phyloP scores from a whole-genome alignment of 2,888 invertebrate species.

The Tetragonisca angustula region DNA sequence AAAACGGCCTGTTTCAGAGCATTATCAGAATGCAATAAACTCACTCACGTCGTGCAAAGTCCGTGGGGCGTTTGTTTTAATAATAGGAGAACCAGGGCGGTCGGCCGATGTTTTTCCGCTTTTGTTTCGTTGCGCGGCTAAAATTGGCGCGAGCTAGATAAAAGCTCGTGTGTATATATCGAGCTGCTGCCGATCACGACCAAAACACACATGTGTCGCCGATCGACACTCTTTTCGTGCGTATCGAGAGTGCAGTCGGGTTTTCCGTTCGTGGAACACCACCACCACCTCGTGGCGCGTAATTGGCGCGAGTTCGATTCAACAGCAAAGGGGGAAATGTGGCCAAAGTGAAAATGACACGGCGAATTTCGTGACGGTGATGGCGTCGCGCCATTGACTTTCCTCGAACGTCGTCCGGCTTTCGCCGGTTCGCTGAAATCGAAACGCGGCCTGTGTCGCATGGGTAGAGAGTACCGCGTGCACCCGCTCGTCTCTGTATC shows the following conservation, averaged over 20 bases:
- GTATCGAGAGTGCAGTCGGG: no score
- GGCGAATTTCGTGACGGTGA: constrained; percentile 1
- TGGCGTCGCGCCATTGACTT: not conserved
- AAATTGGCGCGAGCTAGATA: not conserved
- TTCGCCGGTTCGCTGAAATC: constrained; percentile 62
- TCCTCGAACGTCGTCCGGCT: constrained; percentile 20
- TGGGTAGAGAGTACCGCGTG: not conserved
- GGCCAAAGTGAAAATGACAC: constrained; percentile 34
- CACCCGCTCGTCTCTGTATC: not conserved
- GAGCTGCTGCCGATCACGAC: not conserved
- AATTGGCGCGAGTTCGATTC: constrained; percentile 4
- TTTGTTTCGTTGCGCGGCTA: not conserved
- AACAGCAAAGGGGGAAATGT: not conserved
- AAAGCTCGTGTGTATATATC: not conserved
- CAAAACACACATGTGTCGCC: no score
- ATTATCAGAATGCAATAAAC: constrained; percentile 55
- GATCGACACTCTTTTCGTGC: not conserved
- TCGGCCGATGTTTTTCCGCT: not conserved
- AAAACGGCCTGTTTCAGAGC: constrained; percentile 53
- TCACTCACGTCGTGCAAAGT: constrained; percentile 23
- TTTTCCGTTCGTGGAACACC: no score
- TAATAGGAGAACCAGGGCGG: constrained; percentile 16
- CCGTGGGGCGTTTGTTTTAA: constrained; percentile 41
- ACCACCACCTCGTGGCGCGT: not conserved
- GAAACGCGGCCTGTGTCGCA: constrained; percentile 45